Conservation (phyloP, 2,888 invertebrate genomes). For the Dendrolimus pini region DNA sequence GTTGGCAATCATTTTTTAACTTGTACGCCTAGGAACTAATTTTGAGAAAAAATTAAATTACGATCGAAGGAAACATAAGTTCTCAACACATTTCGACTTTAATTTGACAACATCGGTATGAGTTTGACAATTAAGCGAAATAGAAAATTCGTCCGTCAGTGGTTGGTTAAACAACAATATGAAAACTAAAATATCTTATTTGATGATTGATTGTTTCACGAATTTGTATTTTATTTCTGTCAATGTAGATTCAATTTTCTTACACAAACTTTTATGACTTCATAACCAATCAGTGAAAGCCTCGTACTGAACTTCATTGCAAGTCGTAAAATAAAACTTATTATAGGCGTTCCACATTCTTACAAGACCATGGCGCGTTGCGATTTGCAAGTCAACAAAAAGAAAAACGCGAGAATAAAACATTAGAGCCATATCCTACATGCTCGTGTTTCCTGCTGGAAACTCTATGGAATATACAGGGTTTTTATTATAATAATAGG, state of each 20-base stretch:
- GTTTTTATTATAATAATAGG: too few species aligned
- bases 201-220: too few species aligned
- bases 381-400: too few species aligned
- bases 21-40: constrained; percentile 42
- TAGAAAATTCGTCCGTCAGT: constrained; percentile 59
- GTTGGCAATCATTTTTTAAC: constrained; percentile 50
- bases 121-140: constrained; percentile 41
- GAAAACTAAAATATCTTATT: neutral
- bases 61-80: constrained; percentile 25
- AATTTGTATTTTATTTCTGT: too few species aligned
- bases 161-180: constrained; percentile 36
- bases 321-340: neutral
- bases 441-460: too few species aligned
- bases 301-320: neutral
- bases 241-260: too few species aligned
- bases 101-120: constrained; percentile 29
- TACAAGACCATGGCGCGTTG: too few species aligned
- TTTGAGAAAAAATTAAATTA: constrained; percentile 29
- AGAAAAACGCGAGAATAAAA: too few species aligned
- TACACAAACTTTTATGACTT: neutral
- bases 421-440: too few species aligned
- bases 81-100: constrained; percentile 48
- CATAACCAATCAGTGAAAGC: neutral
- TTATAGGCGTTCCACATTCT: too few species aligned
- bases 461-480: too few species aligned